These are phyloP conservation scores for Triops cancriformis DNA, from an alignment of 1,140 invertebrate species.

Conservation along the genomic window DNA sequence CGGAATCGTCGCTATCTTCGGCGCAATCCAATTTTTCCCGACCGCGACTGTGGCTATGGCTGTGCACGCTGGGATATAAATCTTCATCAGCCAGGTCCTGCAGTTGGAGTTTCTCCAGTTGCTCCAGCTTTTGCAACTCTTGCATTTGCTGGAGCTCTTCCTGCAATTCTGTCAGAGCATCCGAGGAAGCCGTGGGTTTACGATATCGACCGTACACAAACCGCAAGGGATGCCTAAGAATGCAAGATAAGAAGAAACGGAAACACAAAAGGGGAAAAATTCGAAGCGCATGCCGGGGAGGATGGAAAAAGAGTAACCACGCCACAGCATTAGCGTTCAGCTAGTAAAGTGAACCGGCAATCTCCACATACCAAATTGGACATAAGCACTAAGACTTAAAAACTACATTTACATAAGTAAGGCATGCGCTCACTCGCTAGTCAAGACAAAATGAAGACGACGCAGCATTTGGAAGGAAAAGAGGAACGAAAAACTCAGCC, in stretches of 20 bases:
- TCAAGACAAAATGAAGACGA: conserved; percentile 15
- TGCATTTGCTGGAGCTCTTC: conserved; percentile 30
- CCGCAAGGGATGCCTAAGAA: conserved; percentile 49
- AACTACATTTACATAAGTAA: conserved; percentile 19
- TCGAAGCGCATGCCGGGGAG: not conserved
- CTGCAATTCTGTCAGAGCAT: conserved; percentile 28
- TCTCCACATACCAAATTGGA: not conserved
- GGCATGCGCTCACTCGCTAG: not conserved
- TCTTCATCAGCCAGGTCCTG: conserved; percentile 30
- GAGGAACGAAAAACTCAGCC: conserved; percentile 15
- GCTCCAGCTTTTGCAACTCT: conserved; percentile 26
- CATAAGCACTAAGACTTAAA: not conserved
- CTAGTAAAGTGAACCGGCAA: not conserved
- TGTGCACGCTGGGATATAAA: conserved; percentile 30
- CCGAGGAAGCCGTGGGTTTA: conserved; percentile 56
- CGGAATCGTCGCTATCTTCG: conserved; percentile 28
- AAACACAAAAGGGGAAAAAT: conserved; percentile 10
- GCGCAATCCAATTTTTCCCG: conserved; percentile 30
- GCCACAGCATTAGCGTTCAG: not conserved
- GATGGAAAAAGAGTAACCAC: conserved; percentile 20
- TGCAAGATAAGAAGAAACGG: conserved; percentile 9
- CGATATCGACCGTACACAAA: conserved; percentile 73
- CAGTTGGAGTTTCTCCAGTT: conserved; percentile 23
- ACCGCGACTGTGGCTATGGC: conserved; percentile 30
- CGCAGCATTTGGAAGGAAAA: conserved; percentile 18